These are phyloP conservation scores for Myotis davidii DNA, from an alignment of 2,113 vertebrate genomes.

Conservation along the genomic window DNA sequence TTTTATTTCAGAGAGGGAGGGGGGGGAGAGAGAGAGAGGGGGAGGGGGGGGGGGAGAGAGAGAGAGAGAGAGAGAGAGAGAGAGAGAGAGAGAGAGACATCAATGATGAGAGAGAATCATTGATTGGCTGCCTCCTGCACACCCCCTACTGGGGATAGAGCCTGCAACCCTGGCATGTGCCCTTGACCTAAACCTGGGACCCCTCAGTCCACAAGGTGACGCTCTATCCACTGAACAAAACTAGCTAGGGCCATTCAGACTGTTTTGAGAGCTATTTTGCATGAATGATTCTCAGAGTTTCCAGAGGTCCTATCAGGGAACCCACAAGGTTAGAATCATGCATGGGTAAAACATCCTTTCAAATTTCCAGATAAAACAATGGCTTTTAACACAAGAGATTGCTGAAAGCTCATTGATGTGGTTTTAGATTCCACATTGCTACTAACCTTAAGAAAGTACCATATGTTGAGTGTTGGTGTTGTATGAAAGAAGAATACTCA, in stretches of 20 bases:
- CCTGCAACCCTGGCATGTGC: no score
- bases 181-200: no score
- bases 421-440: neutral
- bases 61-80: no score
- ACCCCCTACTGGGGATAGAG: no score
- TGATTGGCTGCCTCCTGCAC: no score
- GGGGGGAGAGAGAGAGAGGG: no score
- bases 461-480: neutral
- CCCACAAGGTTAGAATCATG: neutral
- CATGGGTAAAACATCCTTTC: neutral
- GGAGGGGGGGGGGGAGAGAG: no score
- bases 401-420: neutral
- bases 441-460: neutral
- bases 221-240: no score
- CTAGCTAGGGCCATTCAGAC: neutral
- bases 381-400: neutral
- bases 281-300: neutral
- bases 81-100: no score
- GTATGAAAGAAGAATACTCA: neutral
- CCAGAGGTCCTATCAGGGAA: neutral
- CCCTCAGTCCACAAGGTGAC: no score
- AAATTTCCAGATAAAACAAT: neutral
- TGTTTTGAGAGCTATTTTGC: neutral
- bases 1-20: neutral
- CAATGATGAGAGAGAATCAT: no score